Conservation (phyloP, 1,140 invertebrate genomes). For the Trachymyrmex cornetzi region DNA sequence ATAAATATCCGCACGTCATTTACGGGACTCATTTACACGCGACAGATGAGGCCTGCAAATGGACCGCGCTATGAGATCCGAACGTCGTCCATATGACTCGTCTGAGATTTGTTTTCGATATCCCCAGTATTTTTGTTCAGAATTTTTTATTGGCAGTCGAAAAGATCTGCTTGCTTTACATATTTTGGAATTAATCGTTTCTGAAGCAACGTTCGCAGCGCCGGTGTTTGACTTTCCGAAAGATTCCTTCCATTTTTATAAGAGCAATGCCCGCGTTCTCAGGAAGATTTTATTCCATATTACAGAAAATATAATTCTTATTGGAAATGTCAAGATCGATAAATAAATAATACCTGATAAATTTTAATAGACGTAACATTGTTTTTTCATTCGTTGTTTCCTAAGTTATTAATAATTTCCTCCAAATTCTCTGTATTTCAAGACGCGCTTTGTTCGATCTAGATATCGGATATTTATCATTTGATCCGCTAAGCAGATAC, state of each 20-base stretch:
- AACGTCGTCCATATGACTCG: neutral
- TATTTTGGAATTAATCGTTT: neutral
- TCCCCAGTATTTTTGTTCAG: neutral
- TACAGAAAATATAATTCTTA: neutral
- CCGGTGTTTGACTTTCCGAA: neutral
- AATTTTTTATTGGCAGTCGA: neutral
- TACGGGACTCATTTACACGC: constrained; percentile 56
- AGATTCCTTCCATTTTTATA: neutral
- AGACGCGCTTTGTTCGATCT: constrained; percentile 1
- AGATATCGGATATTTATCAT: constrained; percentile 54
- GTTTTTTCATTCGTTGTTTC: neutral
- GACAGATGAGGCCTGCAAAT: constrained; percentile 9
- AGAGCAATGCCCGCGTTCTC: neutral
- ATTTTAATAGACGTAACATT: constrained; percentile 19
- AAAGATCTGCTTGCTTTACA: neutral
- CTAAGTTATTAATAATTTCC: constrained; percentile 9
- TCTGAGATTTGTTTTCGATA: constrained; percentile 1
- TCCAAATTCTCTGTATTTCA: neutral
- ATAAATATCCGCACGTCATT: constrained; percentile 57
- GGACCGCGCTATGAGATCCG: neutral
- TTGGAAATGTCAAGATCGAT: neutral
- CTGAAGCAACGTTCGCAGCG: neutral
- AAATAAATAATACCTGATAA: neutral
- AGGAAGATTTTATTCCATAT: neutral
- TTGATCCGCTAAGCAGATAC: constrained; percentile 29